Base-by-base conservation (phyloP, 2,797 vertebrate species). In the Typhlichthys eigenmanni region DNA sequence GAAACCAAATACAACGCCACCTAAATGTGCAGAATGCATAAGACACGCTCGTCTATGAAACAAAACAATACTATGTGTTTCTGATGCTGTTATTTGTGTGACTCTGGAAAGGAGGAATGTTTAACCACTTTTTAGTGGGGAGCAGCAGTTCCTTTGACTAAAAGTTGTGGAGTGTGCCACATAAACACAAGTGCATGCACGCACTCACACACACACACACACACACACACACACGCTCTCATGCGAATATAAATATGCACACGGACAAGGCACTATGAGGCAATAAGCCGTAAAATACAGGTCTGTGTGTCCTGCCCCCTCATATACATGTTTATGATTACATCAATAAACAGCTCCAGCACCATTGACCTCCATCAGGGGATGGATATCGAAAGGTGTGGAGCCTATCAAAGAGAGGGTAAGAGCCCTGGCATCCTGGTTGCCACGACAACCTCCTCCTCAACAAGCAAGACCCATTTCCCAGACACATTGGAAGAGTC, bases 31-130 rank as follows among this genome's bases (percentile, higher is more conserved):
- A 47, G 34, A 17, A 53, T 2, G 8, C 16, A 60, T 58, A 10
- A 46, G 0, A 14, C 17, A 24, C 52, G 51, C 24, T 50, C 32
- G 47, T 13, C 50, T 0, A 34, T 7, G 7, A 5, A 34, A 34
- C 34, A 34, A 34, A 34, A 34, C 34, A 34, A 34, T 34, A 34
- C 48, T 50, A 16, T 14, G 49, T 16, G 7, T 48, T 13, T 68
- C 54, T 63, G 62, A 62, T 61, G 61, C 54, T 53, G 62, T 72
- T 73, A 56, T 54, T 57, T 29, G 5, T n/a, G 47, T 13, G 60
- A 51, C 71, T 82, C 70, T 47, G 54, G 73, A 82, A 75, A 79
- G 66, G 60, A 75, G 50, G 64, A 82, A 80, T 65, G 77, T 64
- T 58, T 68, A 69, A 78, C 66, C 67, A 69, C 62, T 72, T 67